Percentiles rank a stretch among this genome's conserved stretches.
These are phyloP conservation scores for Conopomorpha cramerella DNA, from an alignment of 1,140 invertebrate species.

Conservation along the genomic window DNA sequence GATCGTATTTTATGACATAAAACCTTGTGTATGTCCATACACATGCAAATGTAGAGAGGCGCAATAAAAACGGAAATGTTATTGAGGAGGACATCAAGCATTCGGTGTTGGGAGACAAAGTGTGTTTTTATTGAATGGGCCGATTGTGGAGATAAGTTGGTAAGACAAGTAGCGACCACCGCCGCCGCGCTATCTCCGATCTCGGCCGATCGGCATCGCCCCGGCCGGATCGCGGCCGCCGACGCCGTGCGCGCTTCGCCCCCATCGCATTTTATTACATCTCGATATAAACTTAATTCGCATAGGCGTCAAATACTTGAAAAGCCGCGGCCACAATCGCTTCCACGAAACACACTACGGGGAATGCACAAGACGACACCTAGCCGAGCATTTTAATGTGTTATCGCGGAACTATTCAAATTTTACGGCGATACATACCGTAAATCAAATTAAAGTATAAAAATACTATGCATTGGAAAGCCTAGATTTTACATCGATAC, in stretches of 20 bases:
- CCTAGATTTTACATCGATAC: no score
- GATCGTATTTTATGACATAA: neutral
- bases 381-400: slow-evolving; percentile 16
- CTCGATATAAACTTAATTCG: slow-evolving; percentile 44
- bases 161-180: slow-evolving; percentile 58
- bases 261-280: slow-evolving; percentile 47
- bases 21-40: slow-evolving; percentile 11
- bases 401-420: no score
- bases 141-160: slow-evolving; percentile 56
- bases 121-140: slow-evolving; percentile 49
- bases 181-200: slow-evolving; percentile 10
- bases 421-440: no score
- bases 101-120: slow-evolving; percentile 28
- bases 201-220: no score
- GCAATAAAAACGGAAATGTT: slow-evolving; percentile 47
- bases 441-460: no score
- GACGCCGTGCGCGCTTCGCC: slow-evolving; percentile 10
- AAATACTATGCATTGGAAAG: no score
- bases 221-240: slow-evolving; percentile 8
- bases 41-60: slow-evolving; percentile 46
- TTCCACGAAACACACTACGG: slow-evolving; percentile 6
- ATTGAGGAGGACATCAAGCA: slow-evolving; percentile 43
- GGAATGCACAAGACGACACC: no score
- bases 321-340: slow-evolving; percentile 14
- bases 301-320: slow-evolving; percentile 47